Percentiles rank a stretch among this genome's conserved stretches.
These are phyloP conservation scores for Sinosuthora webbiana DNA, from an alignment of 2,113 vertebrate genomes.

Conservation along the genomic window DNA sequence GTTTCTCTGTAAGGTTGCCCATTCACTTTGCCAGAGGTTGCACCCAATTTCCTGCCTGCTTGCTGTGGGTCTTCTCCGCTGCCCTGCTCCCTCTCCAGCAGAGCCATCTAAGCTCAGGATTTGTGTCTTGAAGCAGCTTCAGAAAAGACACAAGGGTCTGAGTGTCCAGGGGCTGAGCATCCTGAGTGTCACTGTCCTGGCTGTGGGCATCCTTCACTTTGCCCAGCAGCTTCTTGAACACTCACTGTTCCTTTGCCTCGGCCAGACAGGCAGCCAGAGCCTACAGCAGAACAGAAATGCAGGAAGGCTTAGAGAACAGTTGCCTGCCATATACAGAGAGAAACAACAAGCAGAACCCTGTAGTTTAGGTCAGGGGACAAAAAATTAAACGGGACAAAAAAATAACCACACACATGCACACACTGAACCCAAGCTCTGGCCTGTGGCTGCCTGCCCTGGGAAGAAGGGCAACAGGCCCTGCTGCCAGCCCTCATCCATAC, in stretches of 20 bases:
- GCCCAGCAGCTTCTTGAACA: conserved; percentile 68
- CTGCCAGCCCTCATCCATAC: neutral
- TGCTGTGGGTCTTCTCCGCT: neutral
- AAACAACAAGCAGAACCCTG: neutral
- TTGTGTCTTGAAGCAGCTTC: conserved; percentile 48
- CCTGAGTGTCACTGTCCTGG: neutral
- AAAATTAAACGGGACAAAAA: neutral
- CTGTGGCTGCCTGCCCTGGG: fast-evolving
- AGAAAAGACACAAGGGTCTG: conserved; percentile 57
- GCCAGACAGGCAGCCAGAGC: conserved; percentile 61
- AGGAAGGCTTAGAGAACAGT: neutral
- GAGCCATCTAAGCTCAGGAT: conserved; percentile 19
- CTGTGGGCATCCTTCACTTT: conserved; percentile 48
- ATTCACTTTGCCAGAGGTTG: neutral
- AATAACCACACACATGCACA: neutral
- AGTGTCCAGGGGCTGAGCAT: conserved; percentile 4
- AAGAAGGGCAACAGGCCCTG: neutral
- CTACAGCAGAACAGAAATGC: conserved; percentile 29
- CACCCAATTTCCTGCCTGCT: neutral
- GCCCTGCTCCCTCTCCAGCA: neutral
- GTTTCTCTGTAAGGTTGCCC: neutral
- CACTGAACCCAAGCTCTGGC: neutral
- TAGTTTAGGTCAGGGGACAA: neutral
- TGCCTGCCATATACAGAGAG: neutral
- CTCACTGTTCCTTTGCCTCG: conserved; percentile 14